A percentile compares a stretch with the other conserved stretches of the same genome.
These are phyloP conservation scores for Peromyscus maniculatus DNA, from an alignment of 2,113 vertebrate genomes.

Conservation along the genomic window DNA sequence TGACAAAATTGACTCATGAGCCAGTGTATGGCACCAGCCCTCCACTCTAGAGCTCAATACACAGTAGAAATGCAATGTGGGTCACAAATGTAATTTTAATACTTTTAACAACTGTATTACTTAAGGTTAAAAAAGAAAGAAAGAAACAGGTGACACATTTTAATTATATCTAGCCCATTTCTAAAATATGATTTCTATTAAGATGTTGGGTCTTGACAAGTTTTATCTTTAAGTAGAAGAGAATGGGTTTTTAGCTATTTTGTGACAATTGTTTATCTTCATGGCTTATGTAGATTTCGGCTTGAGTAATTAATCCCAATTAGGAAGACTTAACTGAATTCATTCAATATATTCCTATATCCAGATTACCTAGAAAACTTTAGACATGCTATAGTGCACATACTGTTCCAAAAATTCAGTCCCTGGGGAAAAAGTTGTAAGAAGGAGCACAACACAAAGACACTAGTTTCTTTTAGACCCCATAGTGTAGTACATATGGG, in stretches of 20 bases:
- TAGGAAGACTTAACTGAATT: constrained; percentile 44
- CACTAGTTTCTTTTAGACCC: neutral
- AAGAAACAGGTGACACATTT: neutral
- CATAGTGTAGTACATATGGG: neutral
- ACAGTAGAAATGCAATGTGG: neutral
- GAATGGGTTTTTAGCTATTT: constrained; percentile 16
- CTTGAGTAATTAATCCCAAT: neutral
- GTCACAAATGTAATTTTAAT: neutral
- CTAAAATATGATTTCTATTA: constrained; percentile 43
- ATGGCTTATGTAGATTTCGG: neutral
- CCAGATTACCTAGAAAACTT: constrained; percentile 26
- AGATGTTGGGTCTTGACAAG: neutral
- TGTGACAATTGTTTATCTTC: neutral
- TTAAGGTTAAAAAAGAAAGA: neutral
- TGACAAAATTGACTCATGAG: neutral
- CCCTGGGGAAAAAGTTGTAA: constrained; percentile 34
- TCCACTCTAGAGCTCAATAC: neutral
- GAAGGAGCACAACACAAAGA: neutral
- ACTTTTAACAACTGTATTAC: neutral
- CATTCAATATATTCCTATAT: constrained; percentile 41
- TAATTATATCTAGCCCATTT: constrained; percentile 42
- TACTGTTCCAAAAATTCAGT: neutral
- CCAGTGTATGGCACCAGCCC: neutral
- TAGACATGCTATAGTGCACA: neutral
- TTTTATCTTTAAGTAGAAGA: constrained; percentile 8